Evolutionary conservation across 2,113 vertebrate species (phyloP), one percentile per base, ranked within the genome.

Genomic region (Mirza zaza): DNA sequence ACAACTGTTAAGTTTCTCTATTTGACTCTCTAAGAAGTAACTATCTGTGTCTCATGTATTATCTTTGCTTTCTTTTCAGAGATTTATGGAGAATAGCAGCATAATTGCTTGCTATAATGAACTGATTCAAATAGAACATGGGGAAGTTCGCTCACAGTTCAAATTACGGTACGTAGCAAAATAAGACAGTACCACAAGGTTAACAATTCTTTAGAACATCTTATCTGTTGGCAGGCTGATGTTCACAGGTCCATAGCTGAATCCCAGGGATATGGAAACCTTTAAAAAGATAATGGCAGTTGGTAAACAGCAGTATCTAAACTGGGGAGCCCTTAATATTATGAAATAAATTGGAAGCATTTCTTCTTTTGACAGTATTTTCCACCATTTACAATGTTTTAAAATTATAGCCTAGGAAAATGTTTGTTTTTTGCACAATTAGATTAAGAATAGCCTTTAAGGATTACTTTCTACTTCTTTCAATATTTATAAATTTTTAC

Each of bases 41-140:
- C 97, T 70, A 39, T 77, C 18, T 86, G 67, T 97, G 70, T 96
- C 97, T 98, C 82, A 98, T 92, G 20, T 73, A 42, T 85, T 98
- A 34, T 87, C 84, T 98, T 97, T 97, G 52, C 87, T 98, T 98
- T 97, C 97, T 95, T 98, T 98, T 89, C 98, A 99, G 99, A 99
- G 99, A 98, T 99, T 99, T 98, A 98, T 99, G 98, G 99, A 99
- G 98, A 99, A 99, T 96, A 99, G 98, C 98, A 99, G 98, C 34
- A 97, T 99, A 96, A 98, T 98, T 45, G 99, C 99, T 95, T 99
- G 99, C 98, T 99, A 99, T 97, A 99, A 99, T 96, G 99, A 99
- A 98, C 98, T 99, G 97, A 87, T 99, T 91, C 99, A 99, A 98
- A 99, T 99, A 95, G 99, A 99, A 95, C 99, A 99, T 0, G 99